Conservation (phyloP, 2,797 vertebrate species). For the Galagoides demidoff region DNA sequence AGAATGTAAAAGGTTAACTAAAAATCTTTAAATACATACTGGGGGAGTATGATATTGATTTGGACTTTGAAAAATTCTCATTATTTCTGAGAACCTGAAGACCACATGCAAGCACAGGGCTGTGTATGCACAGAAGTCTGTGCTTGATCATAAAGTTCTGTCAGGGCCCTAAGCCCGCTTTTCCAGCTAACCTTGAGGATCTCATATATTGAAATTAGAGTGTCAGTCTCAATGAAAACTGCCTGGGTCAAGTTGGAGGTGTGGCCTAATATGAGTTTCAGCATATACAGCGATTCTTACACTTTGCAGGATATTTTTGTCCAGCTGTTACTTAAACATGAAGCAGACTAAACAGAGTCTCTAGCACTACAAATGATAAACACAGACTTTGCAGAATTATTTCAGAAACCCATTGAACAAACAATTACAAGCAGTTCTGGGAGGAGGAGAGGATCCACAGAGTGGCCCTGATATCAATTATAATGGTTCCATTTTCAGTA, state of each 20-base stretch:
- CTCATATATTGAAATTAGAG: not conserved
- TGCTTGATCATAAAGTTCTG: no score
- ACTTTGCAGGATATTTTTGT: not conserved
- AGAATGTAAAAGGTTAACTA: not conserved
- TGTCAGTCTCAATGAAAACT: not conserved
- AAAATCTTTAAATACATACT: not conserved
- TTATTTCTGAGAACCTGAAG: not conserved
- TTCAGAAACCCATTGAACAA: not conserved
- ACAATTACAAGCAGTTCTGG: not conserved
- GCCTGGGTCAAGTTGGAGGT: not conserved
- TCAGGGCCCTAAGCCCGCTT: not conserved
- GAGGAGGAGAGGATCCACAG: not conserved
- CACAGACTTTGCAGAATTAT: not conserved
- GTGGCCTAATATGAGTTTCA: not conserved
- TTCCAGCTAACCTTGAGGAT: not conserved
- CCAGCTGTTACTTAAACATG: not conserved
- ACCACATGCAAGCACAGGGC: rapidly evolving
- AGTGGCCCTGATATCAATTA: not conserved
- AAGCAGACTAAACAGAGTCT: not conserved
- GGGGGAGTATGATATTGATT: not conserved
- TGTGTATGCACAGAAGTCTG: not conserved
- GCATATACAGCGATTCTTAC: not conserved
- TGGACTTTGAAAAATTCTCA: not conserved
- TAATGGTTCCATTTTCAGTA: not conserved
- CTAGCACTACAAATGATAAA: not conserved